Base-by-base conservation (phyloP, 37 sponge, comb jelly and placozoan species). In the Theonella swinhoei region DNA sequence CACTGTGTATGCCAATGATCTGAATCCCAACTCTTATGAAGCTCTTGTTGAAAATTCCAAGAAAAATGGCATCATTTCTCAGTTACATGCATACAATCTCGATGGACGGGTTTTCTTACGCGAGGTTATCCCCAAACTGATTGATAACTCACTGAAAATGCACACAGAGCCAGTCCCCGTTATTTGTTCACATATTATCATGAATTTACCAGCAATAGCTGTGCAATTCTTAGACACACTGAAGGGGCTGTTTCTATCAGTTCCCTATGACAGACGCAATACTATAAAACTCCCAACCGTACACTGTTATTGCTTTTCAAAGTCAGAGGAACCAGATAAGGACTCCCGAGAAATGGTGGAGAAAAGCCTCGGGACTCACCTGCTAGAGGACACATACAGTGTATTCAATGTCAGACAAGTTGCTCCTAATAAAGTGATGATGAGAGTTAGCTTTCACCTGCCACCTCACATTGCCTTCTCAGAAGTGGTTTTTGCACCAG, bases 1-100 rank as follows among this genome's bases (percentile, higher is more conserved):
- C 61, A 39, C 68, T 20, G 94, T 96, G 24, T 85, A 92, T 80
- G 99, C 97, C 4, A 99, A 99, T 87, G 99, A 99, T 63, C 84
- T 99, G 35, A 99, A 99, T 62, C 97, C 97, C 2, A 62, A 83
- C 31, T 85, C 97, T 28, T 93, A 88, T 73, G 71, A 82, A 33
- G 80, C 61, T 29, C 90, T 99, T 22, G 20, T 40, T 39, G 74
- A 88, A 29, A 99, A 99, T 79, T 81, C 85, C n/a, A 75, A 88
- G 59, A 37, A 30, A 39, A 99, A 99, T 76, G 67, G 74, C 7
- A 86, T 99, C 0, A 40, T 40, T 22, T 24, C 42, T 26, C 72
- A 37, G 29, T 23, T 99, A 30, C 54, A 39, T 0, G 30, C 76
- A 4, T 99, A 85, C 75, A 96, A 92, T 67, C 32, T 93, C 73